Evolutionary conservation across 2,797 vertebrate species (phyloP), one percentile per base, ranked within the genome.

Genomic region (Simalia tracyae): DNA sequence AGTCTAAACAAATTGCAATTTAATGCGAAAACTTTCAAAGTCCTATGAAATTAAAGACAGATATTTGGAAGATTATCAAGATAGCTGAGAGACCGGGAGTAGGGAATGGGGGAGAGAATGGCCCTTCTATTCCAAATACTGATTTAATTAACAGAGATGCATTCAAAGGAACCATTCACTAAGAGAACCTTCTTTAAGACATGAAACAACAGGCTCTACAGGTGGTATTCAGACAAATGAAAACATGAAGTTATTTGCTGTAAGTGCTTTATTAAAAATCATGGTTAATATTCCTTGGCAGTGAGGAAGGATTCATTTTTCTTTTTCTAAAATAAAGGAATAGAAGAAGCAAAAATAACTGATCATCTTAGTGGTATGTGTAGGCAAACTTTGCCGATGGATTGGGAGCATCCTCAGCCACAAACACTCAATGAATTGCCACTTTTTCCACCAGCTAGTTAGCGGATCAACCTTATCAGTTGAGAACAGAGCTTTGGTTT

Each of bases 321-420:
- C 84, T 93, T 92, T 68, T 42, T 28, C 66, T 90, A 93, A 93
- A 50, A 95, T 91, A 84, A 15, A 57, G 59, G 31, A 92, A 90
- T 90, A 92, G 93, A 96, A 92, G 93, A 96, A 94, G 76, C 5
- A 64, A 17, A 31, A 91, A 72, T 54, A 56, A 1, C 46, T 54
- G 42, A 22, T 72, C n/a, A 31, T 76, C 72, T 76, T 42, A 76
- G 72, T 76, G 19, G 8, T 42, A 76, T 10, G 31, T 22, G 1
- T 42, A 22, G 36, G 36, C 72, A 42, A 42, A 42, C 36, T 76
- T 46, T 42, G 19, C 36, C 3, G 24, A 42, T 42, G 19, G 8
- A 42, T 19, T 76, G 36, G 72, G 72, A 46, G 36, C 36, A 76
- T 76, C 66, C 36, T 76, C 17, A 76, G 36, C 22, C 72, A 22